Evolutionary conservation across 2,888 invertebrate species (phyloP), one percentile per base, ranked within the genome.

Genomic region (Germaria angustata): DNA sequence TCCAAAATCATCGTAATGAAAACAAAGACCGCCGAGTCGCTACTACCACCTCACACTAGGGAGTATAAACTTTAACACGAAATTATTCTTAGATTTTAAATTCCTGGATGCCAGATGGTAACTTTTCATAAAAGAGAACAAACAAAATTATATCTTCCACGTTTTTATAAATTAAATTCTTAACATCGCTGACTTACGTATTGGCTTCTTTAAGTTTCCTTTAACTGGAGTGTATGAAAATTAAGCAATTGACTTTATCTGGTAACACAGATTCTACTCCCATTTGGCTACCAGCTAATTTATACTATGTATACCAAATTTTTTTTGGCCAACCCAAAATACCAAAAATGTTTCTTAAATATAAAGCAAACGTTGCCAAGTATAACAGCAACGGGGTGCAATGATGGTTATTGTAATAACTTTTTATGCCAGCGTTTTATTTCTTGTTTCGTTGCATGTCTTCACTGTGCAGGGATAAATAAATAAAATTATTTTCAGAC

Each of bases 391-490:
- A 13, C 28, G 49, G 36, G 17, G 13, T 39, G 28, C 28, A 49
- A 22, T n/a, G 17, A 61, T 15, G 32, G 59, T 49, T 46, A 13
- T 36, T 71, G 1, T 49, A 41, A 68, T 28, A 69, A 72, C 71
- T 72, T n/a, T n/a, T n/a, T n/a, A n/a, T 72, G 28, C 49, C 59
- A 32, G 17, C 6, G 32, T n/a, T n/a, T n/a, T n/a, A 4, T 61
- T 61, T 11, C 8, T 32, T 24, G 28, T 5, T 28, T 24, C 59
- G 24, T 17, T 13, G 20, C 0, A 24, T 51, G 28, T 28, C 39
- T 61, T 24, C 5, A 51, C 39, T 41, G n/a, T 41, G 9, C 11
- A 15, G 46, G 51, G 46, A 61, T 72, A 72, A 72, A 72, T 51
- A 61, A 72, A 61, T 36, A 61, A 72, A 49, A 39, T 39, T 39